Evolutionary conservation across 2,888 invertebrate genomes (phyloP).

Genomic region (Pogonocherus hispidulus): DNA sequence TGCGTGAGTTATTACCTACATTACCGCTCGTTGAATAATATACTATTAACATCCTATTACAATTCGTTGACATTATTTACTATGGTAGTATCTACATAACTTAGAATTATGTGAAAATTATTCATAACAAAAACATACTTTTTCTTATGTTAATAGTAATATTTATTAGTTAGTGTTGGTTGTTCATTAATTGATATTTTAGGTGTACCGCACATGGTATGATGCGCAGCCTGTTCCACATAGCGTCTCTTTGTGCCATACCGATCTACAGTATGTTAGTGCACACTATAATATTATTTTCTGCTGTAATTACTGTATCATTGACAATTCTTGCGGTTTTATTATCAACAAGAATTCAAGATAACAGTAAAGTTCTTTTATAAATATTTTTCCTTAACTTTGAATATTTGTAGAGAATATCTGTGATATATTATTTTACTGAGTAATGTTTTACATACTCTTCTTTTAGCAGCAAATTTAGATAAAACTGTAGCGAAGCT

Average conservation of each 20-base stretch:
- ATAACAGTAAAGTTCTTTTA: conserved; percentile 67
- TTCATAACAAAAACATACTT: too few relatives aligned
- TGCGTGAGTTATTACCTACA: too few relatives aligned
- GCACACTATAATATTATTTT: conserved; percentile 64
- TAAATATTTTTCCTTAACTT: conserved; percentile 45
- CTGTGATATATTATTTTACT: conserved; percentile 46
- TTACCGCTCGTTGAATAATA: too few relatives aligned
- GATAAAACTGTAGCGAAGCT: conserved; percentile 28
- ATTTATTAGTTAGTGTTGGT: too few relatives aligned
- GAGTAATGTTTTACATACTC: conserved; percentile 27
- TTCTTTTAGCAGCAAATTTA: conserved; percentile 21
- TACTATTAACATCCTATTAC: too few relatives aligned
- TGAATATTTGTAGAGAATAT: conserved; percentile 36
- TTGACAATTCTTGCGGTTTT: conserved; percentile 63
- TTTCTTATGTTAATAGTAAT: too few relatives aligned
- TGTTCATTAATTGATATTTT: too few relatives aligned
- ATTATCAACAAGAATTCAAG: conserved; percentile 65
- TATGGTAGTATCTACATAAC: too few relatives aligned
- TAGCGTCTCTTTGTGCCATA: conserved; percentile 70
- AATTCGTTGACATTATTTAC: too few relatives aligned
- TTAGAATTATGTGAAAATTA: too few relatives aligned
- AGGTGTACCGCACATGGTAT: conserved; percentile 75
- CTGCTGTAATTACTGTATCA: conserved; percentile 63
- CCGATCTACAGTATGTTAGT: conserved; percentile 66
- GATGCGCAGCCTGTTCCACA: conserved; percentile 70